Percentiles rank a stretch among this genome's conserved stretches.
These are phyloP conservation scores for Monochamus alternatus DNA, from an alignment of 2,888 invertebrate species.

Conservation along the genomic window DNA sequence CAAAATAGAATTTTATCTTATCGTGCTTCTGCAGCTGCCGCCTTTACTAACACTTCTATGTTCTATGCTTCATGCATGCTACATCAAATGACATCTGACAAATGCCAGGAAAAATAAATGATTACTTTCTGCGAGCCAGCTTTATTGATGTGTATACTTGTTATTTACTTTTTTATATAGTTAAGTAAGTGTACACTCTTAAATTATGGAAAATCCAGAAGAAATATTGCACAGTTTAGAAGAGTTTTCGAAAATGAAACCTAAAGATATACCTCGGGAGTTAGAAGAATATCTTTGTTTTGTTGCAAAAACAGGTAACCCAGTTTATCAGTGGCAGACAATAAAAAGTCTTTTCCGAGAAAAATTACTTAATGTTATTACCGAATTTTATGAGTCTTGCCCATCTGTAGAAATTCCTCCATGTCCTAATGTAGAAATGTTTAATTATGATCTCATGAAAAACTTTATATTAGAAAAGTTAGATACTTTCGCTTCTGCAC, in stretches of 20 bases:
- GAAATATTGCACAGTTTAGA: conserved; percentile 88
- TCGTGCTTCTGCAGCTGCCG: no score
- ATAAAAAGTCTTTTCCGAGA: conserved; percentile 91
- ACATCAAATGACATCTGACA: no score
- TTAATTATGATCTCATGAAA: conserved; percentile 92
- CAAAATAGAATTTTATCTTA: no score
- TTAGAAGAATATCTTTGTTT: conserved; percentile 91
- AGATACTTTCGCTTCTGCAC: conserved; percentile 90
- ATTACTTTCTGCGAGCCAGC: conserved; percentile 49
- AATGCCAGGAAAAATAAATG: conserved; percentile 18
- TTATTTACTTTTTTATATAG: conserved; percentile 47
- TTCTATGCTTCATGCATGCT: not conserved
- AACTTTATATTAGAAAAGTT: conserved; percentile 85
- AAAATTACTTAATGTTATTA: conserved; percentile 89
- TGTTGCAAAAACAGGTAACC: conserved; percentile 95
- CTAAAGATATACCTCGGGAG: conserved; percentile 89
- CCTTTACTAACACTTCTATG: no score
- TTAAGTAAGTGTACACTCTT: conserved; percentile 2
- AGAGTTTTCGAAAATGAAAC: conserved; percentile 83
- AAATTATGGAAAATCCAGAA: conserved; percentile 86
- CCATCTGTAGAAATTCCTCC: conserved; percentile 85
- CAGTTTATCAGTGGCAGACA: conserved; percentile 92
- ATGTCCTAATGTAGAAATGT: conserved; percentile 92
- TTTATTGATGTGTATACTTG: conserved; percentile 42
- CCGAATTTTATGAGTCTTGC: conserved; percentile 88